phyloP scores from a whole-genome alignment of 2,888 invertebrate genomes.

The Rotaria socialis region DNA sequence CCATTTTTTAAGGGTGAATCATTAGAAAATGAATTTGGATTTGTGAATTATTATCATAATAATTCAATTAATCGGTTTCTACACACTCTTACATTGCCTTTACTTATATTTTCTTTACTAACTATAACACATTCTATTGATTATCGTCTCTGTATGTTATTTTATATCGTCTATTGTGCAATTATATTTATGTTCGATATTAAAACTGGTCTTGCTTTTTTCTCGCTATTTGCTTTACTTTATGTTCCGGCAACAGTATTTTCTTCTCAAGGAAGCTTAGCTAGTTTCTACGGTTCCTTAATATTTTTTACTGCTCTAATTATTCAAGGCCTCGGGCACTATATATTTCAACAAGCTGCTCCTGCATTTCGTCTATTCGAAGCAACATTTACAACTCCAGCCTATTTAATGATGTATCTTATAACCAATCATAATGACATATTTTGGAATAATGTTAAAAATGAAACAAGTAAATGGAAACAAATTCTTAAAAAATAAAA shows the following conservation, averaged over 20 bases:
- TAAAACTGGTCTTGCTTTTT: neutral
- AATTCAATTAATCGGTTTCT: neutral
- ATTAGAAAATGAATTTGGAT: conserved; percentile 15
- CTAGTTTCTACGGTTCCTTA: neutral
- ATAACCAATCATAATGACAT: neutral
- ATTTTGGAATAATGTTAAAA: neutral
- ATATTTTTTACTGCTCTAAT: neutral
- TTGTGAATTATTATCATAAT: neutral
- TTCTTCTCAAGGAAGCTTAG: neutral
- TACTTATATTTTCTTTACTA: neutral
- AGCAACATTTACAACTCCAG: neutral
- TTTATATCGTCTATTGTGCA: neutral
- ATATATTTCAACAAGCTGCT: neutral
- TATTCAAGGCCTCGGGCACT: neutral
- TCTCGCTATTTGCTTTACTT: neutral
- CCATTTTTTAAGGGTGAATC: neutral
- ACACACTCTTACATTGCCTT: neutral
- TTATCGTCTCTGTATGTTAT: neutral
- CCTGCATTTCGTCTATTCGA: neutral
- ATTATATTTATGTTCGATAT: neutral
- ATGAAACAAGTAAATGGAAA: neutral
- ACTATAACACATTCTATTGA: neutral
- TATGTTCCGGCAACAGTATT: neutral
- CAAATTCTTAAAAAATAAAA: neutral
- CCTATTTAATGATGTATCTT: neutral